phyloP scores from a whole-genome alignment of 2,113 vertebrate genomes.

The Puntigrus tetrazona region DNA sequence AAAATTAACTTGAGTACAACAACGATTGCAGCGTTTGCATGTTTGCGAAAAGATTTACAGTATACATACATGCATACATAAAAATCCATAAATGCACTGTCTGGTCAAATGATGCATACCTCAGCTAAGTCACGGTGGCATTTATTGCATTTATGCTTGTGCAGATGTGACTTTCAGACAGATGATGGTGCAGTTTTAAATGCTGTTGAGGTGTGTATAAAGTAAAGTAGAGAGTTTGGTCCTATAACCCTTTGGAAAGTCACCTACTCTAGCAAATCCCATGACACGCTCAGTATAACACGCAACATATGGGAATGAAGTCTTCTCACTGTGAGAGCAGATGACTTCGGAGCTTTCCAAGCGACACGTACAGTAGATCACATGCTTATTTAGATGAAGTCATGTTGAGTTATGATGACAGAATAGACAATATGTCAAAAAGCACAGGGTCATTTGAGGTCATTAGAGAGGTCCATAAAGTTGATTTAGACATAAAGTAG shows the following conservation, averaged over 20 bases:
- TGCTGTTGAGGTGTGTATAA: neutral
- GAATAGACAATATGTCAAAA: neutral
- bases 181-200: neutral
- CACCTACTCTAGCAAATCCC: slow-evolving; percentile 21
- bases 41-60: neutral
- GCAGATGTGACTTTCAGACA: slow-evolving; percentile 15
- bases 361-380: slow-evolving; percentile 26
- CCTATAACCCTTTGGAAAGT: slow-evolving; percentile 21
- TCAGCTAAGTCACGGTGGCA: neutral
- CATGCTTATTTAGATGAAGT: slow-evolving; percentile 9
- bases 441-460: slow-evolving; percentile 11
- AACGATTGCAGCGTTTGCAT: neutral
- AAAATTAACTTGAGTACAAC: slow-evolving; percentile 14
- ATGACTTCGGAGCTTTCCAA: slow-evolving; percentile 37
- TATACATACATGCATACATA: neutral
- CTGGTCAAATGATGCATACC: neutral
- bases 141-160: neutral
- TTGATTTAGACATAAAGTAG: slow-evolving; percentile 3
- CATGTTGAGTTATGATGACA: slow-evolving; percentile 11
- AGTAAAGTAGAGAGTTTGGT: neutral
- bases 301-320: slow-evolving; percentile 29
- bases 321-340: slow-evolving; percentile 43
- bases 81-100: neutral
- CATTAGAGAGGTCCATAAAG: neutral
- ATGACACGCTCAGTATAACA: slow-evolving; percentile 5